phyloP scores from a whole-genome alignment of 2,113 vertebrate species.

The Scatophagus argus region DNA sequence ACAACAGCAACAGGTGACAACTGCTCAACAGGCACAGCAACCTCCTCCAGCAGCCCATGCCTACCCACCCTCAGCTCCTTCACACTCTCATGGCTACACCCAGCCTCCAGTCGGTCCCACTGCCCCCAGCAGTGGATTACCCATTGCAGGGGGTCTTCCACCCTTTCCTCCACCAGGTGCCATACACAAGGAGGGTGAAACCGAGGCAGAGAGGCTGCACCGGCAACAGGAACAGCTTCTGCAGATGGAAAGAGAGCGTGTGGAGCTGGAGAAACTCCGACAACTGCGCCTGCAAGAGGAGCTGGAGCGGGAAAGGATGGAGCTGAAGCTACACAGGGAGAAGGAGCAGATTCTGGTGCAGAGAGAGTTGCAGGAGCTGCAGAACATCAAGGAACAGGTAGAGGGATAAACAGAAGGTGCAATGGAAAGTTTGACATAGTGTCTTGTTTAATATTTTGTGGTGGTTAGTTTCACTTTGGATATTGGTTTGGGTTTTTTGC shows the following conservation, averaged over 20 bases:
- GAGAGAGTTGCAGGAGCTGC: constrained; percentile 95
- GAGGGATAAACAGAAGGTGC: constrained; percentile 49
- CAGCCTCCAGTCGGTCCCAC: constrained; percentile 54
- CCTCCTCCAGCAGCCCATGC: constrained; percentile 49
- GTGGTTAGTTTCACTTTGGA: constrained; percentile 26
- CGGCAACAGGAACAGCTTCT: constrained; percentile 95
- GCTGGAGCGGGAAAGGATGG: constrained; percentile 92
- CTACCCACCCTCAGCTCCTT: constrained; percentile 55
- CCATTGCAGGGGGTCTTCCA: constrained; percentile 72
- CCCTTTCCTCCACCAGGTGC: constrained; percentile 77
- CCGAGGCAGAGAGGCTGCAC: constrained; percentile 92
- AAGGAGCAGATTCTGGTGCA: constrained; percentile 97
- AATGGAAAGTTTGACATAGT: constrained; percentile 29
- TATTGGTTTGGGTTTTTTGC: constrained; percentile 21
- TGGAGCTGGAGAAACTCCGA: constrained; percentile 95
- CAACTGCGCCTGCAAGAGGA: constrained; percentile 97
- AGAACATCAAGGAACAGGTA: constrained; percentile 99
- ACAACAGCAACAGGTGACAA: constrained; percentile 55
- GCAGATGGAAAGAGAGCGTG: constrained; percentile 93
- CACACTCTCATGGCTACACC: constrained; percentile 51
- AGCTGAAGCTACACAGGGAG: constrained; percentile 94
- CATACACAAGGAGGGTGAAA: constrained; percentile 87
- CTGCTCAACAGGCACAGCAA: constrained; percentile 61
- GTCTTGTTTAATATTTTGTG: constrained; percentile 50
- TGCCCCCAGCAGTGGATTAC: constrained; percentile 44